Percentiles rank a stretch among this genome's conserved stretches.
Conservation (phyloP, 2,113 vertebrate genomes). For the Amphiprion ocellaris region DNA sequence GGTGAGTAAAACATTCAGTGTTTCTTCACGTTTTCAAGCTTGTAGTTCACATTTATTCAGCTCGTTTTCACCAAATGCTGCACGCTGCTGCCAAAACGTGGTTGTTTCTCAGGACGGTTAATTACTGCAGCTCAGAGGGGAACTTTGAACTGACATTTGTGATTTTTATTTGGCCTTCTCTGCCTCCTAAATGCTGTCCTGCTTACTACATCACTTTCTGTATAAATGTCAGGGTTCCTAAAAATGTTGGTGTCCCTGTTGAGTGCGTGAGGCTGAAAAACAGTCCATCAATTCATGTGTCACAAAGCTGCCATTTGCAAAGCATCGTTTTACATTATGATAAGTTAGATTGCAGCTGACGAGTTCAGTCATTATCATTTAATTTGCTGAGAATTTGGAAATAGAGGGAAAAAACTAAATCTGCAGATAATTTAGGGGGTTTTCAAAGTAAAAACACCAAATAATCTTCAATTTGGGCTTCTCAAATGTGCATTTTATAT, state of each 20-base stretch:
- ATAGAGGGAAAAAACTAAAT: background rate
- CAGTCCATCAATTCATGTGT: background rate
- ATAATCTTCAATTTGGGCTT: too few species aligned
- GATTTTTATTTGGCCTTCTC: conserved; percentile 5
- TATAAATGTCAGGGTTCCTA: background rate
- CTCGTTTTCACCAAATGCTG: background rate
- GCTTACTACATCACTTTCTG: background rate
- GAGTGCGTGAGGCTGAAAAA: background rate
- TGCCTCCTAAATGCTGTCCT: background rate
- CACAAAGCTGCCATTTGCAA: background rate
- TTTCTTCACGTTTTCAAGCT: background rate
- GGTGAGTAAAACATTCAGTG: conserved; percentile 80
- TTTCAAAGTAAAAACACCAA: too few species aligned
- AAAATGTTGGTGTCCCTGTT: background rate
- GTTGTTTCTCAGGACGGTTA: background rate
- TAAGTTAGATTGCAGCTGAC: too few species aligned
- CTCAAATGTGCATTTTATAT: too few species aligned
- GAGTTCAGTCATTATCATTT: too few species aligned
- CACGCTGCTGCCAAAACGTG: background rate
- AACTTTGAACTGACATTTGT: background rate
- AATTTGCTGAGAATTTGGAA: too few species aligned
- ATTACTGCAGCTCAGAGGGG: conserved; percentile 4
- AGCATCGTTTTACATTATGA: background rate
- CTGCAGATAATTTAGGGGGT: too few species aligned
- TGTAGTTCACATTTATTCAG: background rate